A percentile compares a stretch with the other conserved stretches of the same genome.
Evolutionary conservation across 2,888 invertebrate species (phyloP).

Genomic region (Hoplodrina blanda): DNA sequence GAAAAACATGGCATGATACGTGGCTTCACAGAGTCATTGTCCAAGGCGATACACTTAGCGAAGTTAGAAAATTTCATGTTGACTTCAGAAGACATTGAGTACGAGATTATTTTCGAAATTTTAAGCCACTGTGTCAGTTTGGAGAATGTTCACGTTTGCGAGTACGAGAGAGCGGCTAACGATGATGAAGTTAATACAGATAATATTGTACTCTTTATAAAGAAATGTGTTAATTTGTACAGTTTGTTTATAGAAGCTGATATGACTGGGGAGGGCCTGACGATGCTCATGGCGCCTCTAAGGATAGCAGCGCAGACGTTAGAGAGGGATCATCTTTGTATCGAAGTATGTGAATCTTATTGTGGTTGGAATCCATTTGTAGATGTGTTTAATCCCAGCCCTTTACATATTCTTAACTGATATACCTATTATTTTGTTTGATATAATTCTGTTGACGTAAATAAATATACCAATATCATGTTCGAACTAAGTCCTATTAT

Average conservation of each 20-base stretch:
- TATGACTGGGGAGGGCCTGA: constrained; percentile 66
- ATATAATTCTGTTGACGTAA: constrained; percentile 24
- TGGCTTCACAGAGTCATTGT: constrained; percentile 60
- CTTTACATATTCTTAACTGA: constrained; percentile 66
- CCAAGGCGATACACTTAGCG: constrained; percentile 63
- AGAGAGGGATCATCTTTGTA: constrained; percentile 62
- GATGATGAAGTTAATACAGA: constrained; percentile 35
- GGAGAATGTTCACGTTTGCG: constrained; percentile 73
- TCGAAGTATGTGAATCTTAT: constrained; percentile 70
- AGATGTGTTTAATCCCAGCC: constrained; percentile 75
- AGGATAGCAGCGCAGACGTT: constrained; percentile 63
- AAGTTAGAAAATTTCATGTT: constrained; percentile 71
- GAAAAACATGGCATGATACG: constrained; percentile 63
- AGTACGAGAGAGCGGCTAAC: constrained; percentile 65
- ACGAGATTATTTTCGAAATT: constrained; percentile 66
- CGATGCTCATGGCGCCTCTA: constrained; percentile 65
- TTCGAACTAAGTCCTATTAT: not conserved
- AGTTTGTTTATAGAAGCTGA: constrained; percentile 74
- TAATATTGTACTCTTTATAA: constrained; percentile 61
- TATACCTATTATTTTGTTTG: constrained; percentile 26
- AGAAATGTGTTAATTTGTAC: constrained; percentile 67
- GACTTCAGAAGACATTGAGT: constrained; percentile 71
- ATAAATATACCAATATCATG: constrained; percentile 44
- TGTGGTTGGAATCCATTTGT: constrained; percentile 74
- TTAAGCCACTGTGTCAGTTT: constrained; percentile 66